Conservation (phyloP, 2,113 vertebrate genomes). For the Lycocorax pyrrhopterus region DNA sequence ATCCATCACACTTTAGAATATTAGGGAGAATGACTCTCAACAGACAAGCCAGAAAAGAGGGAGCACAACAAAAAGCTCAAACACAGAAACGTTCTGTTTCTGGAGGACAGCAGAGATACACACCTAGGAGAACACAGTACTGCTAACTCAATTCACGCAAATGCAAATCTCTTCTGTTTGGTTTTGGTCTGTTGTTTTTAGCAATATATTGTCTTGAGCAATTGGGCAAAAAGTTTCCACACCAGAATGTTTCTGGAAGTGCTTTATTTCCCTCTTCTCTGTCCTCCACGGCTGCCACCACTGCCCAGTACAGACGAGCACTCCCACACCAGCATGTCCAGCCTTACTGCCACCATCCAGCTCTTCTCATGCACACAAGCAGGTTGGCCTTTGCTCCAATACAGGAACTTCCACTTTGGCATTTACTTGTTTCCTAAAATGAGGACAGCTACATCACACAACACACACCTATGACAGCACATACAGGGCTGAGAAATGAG, state of each 20-base stretch:
- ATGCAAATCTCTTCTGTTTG: neutral
- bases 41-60: neutral
- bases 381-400: neutral
- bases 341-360: neutral
- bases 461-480: neutral
- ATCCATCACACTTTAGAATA: neutral
- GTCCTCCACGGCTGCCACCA: accelerated
- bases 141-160: neutral
- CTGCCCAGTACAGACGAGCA: neutral
- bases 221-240: neutral
- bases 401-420: neutral
- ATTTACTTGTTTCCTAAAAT: neutral
- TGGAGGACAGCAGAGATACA: neutral
- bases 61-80: neutral
- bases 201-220: neutral
- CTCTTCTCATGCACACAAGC: accelerated
- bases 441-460: neutral
- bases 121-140: neutral
- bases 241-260: neutral
- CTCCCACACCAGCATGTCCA: neutral
- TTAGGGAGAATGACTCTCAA: neutral
- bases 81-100: neutral
- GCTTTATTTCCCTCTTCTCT: neutral
- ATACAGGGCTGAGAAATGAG: neutral
- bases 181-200: neutral